phyloP scores from a whole-genome alignment of 2,113 vertebrate species.

The Beaufortia kweichowensis region DNA sequence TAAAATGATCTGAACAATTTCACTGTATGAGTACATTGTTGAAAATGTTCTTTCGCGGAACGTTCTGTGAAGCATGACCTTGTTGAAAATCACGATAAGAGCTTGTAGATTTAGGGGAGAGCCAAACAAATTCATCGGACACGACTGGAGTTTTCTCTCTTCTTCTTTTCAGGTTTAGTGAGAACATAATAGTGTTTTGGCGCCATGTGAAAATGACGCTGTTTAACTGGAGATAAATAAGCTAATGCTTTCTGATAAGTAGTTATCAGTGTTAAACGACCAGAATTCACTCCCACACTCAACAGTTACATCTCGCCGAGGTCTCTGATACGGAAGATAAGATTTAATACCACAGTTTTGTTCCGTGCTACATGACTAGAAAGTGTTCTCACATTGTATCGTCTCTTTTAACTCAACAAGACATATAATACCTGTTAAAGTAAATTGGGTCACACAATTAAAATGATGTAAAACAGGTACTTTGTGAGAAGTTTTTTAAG shows the following conservation, averaged over 20 bases:
- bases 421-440: background rate
- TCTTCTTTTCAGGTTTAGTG: constrained; percentile 86
- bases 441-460: background rate
- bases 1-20: constrained; percentile 98
- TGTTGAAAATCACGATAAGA: constrained; percentile 85
- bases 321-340: constrained; percentile 22
- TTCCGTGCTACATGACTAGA: constrained; percentile 13
- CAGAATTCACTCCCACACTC: constrained; percentile 34
- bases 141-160: constrained; percentile 80
- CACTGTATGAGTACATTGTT: constrained; percentile 97
- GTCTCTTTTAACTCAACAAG: background rate
- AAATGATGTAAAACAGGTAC: constrained; percentile 3
- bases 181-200: constrained; percentile 79
- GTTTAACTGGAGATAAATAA: constrained; percentile 87
- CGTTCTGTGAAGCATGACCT: constrained; percentile 98
- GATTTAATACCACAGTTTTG: constrained; percentile 14
- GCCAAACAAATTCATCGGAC: constrained; percentile 68
- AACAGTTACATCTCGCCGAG: constrained; percentile 16
- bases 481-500: constrained; percentile 30
- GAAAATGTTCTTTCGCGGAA: constrained; percentile 96
- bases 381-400: background rate
- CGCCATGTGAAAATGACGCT: no score
- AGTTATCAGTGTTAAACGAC: constrained; percentile 74
- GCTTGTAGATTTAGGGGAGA: constrained; percentile 94
- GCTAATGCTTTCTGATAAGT: constrained; percentile 79